Evolutionary conservation across 2,888 invertebrate species (phyloP), one percentile per base, ranked within the genome.

Genomic region (Liopterus haemorrhoidalis): DNA sequence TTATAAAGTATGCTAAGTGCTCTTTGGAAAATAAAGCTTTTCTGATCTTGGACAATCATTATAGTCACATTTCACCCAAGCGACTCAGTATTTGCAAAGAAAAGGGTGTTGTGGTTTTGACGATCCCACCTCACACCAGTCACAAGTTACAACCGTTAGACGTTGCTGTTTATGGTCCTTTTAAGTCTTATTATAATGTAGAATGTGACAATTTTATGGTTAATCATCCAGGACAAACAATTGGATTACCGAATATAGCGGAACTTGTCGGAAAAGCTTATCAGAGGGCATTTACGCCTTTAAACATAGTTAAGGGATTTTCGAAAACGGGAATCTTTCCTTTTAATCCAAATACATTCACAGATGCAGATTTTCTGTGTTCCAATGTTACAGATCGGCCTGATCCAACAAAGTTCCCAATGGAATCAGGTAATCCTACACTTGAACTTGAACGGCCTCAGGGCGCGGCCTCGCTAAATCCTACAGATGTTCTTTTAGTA

Each of bases 101-200:
- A 4, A 57, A 61, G 54, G 64, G 65, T 12, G 57, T 67, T 11
- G 53, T 58, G 38, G 51, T 66, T 30, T 42, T 44, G 19, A 55
- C 59, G 3, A 54, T 63, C 42, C 57, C 58, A n/a, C 60, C 58
- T 4, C 59, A 61, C 39, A 58, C 57, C 37, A 52, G 52, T 16
- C 58, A 62, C 41, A 56, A 56, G 40, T 43, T 60, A 12, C 59
- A 61, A 49, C 61, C 59, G 30, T 40, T 59, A 14, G 57, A 54
- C 37, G 25, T 47, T 3, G 21, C 49, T 35, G 52, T 60, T 6
- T 57, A 49, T 51, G 55, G 55, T 4, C 57, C 59, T 4, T 55
- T 59, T 22, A 61, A 60, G 39, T 49, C 48, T 15, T 57, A 49
- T 9, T 52, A 51, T 22, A 53, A 52, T 31, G 48, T 31, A 32